Evolutionary conservation across 1,140 invertebrate genomes (phyloP), one percentile per base, ranked within the genome.

Genomic region (Heliconius eleuchia): DNA sequence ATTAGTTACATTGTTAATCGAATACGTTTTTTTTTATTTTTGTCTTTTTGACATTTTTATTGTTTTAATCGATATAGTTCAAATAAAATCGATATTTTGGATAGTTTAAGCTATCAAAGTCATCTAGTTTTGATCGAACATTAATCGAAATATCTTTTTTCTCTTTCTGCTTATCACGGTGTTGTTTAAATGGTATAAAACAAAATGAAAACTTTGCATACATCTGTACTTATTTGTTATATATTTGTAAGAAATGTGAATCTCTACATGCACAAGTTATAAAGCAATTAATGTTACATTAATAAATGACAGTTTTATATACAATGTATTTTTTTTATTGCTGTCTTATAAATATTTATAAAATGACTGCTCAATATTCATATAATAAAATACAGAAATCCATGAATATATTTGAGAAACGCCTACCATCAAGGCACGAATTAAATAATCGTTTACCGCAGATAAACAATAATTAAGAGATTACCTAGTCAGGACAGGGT

Each of bases 261-360:
- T 88, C 86, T 88, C 84, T 72, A 76, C 80, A 84, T 74, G 82
- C 83, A 87, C 84, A 84, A 84, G 85, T 89, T 90, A 80, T 85
- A 80, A 80, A 78, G 85, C 86, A 88, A 87, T 73, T 77, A 74
- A 80, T 85, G 74, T 82, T 82, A 87, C 13, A 66, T 66, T 66
- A 84, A 86, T 87, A 84, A 86, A 83, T 83, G 79, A 76, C 55
- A 82, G 77, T 84, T 81, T 83, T 84, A 82, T 77, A 73, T 71
- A 77, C 18, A 34, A 73, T 70, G 39, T 71, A 78, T 85, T 81
- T 83, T 78, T 82, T 83, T 84, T 71, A 30, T 73, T 46, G 42
- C 4, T 46, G 42, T 46, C 13, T 46, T 46, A 46, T 16, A 16
- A 46, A 46, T 46, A 13, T 16, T 46, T 16, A 46, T 46, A 46